phyloP scores from a whole-genome alignment of 2,797 vertebrate genomes.

The Centroberyx gerrardi region DNA sequence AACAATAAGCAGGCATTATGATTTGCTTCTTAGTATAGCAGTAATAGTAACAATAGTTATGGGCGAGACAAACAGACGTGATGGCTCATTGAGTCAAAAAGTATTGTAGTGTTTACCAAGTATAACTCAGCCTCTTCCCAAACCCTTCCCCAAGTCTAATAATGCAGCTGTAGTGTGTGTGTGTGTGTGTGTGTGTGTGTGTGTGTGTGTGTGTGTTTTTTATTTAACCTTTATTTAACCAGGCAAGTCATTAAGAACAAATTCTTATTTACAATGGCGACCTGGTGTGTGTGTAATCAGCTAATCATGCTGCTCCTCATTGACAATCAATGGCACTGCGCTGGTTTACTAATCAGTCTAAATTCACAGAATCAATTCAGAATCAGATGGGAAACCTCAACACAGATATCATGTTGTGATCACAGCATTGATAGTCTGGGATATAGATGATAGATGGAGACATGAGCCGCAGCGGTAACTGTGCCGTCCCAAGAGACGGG shows the following conservation, averaged over 20 bases:
- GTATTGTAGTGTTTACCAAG: no score
- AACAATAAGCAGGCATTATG: neutral
- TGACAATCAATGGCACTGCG: neutral
- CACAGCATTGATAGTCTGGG: constrained; percentile 2
- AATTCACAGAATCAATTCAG: constrained; percentile 3
- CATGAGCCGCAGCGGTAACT: neutral
- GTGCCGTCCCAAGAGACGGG: constrained; percentile 7
- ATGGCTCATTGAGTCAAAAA: no score
- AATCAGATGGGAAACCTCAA: neutral
- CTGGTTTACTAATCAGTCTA: neutral
- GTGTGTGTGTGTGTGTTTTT: neutral
- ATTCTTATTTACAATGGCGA: no score
- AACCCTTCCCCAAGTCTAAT: neutral
- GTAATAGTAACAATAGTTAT: no score
- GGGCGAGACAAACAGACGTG: no score
- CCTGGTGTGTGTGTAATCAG: neutral
- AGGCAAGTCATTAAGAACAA: no score
- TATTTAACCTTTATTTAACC: no score
- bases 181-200: neutral
- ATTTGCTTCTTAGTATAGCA: no score
- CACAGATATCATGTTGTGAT: constrained; percentile 4
- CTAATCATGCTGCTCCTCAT: neutral
- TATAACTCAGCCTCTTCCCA: neutral
- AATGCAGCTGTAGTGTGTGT: neutral
- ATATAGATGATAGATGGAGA: constrained; percentile 9